Base-by-base conservation (phyloP, 1,140 invertebrate species). In the Meloidogyne hapla region DNA sequence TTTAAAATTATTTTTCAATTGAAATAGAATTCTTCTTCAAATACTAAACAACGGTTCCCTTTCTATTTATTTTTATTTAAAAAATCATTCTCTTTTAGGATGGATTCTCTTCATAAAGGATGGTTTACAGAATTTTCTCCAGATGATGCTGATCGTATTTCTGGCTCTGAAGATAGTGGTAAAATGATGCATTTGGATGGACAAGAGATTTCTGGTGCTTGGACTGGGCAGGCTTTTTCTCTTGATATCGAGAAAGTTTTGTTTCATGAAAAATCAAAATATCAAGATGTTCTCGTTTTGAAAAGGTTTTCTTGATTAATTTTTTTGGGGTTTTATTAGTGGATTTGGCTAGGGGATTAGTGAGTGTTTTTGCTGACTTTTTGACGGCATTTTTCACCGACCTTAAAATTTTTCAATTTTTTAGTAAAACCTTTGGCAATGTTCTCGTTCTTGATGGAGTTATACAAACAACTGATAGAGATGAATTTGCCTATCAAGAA, bases 401-500 rank as follows among this genome's bases (percentile, higher is more conserved):
- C n/a, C n/a, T 84, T 62, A 23, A 64, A 64, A 12, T 76, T n/a
- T n/a, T n/a, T n/a, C n/a, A 33, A 61, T 28, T 45, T 79, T 33
- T 78, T 18, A 96, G 94, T 77, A 92, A 92, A 87, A 91, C 91
- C 28, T 93, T 95, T 88, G 96, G 96, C 0, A 92, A 89, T 87
- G 93, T 93, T 48, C 87, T 99, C 12, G 91, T 97, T 12, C 88
- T 99, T 18, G 96, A 99, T 89, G 94, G 94, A 61, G 93, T 96
- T 8, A 96, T 99, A 83, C 96, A 99, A 87, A 96, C 94, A 81
- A 95, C 95, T 2, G 93, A 98, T 87, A 91, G 91, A 78, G 96
- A 99, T 91, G 96, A 99, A 88, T 96, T 94, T 88, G 92, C 94
- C 0, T 99, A 99, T 88, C 96, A 98, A 89, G 96, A 99, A 90